phyloP scores from a whole-genome alignment of 2,888 invertebrate species.

The Drosophila austrosaltans region DNA sequence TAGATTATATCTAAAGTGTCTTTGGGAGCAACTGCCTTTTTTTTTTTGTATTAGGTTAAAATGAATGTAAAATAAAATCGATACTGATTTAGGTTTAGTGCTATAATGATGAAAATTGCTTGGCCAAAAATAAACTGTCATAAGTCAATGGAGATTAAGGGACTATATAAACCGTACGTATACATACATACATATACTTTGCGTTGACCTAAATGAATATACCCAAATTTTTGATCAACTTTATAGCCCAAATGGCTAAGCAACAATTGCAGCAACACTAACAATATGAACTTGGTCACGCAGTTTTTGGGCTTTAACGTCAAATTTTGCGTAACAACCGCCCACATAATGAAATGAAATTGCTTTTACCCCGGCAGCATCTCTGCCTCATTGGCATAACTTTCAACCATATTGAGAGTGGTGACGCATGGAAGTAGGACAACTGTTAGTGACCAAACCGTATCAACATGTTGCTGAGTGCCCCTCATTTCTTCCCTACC shows the following conservation, averaged over 20 bases:
- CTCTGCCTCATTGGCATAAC: conserved; percentile 3
- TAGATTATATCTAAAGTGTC: conserved; percentile 1
- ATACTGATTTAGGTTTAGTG: background rate
- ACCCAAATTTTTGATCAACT: background rate
- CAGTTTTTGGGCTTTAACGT: conserved; percentile 26
- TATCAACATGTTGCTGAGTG: conserved; percentile 19
- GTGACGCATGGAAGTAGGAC: too few relatives aligned
- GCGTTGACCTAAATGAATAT: conserved; percentile 2
- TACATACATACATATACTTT: background rate
- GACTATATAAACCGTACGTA: background rate
- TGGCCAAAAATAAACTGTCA: conserved; percentile 2
- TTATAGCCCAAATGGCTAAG: background rate
- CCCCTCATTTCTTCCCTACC: conserved; percentile 3
- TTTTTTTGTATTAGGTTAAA: too few relatives aligned
- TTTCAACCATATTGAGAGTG: conserved; percentile 12
- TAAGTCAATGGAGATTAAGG: background rate
- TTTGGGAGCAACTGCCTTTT: background rate
- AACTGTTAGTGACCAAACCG: conserved; percentile 5
- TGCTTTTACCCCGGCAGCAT: conserved; percentile 4
- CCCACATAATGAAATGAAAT: conserved; percentile 28
- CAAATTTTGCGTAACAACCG: conserved; percentile 34
- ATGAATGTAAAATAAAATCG: background rate
- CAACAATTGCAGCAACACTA: background rate
- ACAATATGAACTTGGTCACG: conserved; percentile 21
- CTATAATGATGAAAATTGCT: background rate